A percentile compares a stretch with the other conserved stretches of the same genome.
Conservation (phyloP, 2,888 invertebrate genomes). For the Drosophila seclusa region DNA sequence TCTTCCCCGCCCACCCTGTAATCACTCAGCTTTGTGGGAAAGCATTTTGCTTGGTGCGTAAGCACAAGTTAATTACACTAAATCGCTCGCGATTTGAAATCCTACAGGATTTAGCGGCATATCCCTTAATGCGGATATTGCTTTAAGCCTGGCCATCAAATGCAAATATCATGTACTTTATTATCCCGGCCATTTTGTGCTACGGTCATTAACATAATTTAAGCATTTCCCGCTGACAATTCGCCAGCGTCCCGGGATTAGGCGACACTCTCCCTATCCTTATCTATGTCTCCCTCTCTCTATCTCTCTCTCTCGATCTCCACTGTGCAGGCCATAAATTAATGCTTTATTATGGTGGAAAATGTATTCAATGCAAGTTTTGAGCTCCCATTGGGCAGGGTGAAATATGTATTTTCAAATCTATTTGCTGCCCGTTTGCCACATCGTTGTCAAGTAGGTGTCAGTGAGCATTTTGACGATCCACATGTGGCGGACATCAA, state of each 20-base stretch:
- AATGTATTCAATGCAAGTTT: neutral
- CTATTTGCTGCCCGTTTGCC: slow-evolving; percentile 31
- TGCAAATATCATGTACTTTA: slow-evolving; percentile 65
- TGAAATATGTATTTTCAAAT: slow-evolving; percentile 18
- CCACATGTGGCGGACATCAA: slow-evolving; percentile 43
- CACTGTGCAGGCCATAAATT: slow-evolving; percentile 29
- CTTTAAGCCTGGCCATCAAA: slow-evolving; percentile 31
- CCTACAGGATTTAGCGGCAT: slow-evolving; percentile 22
- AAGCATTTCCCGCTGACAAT: slow-evolving; percentile 52
- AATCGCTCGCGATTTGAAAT: slow-evolving; percentile 39
- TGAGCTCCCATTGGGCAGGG: neutral
- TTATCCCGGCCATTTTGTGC: slow-evolving; percentile 23
- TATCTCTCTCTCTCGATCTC: neutral
- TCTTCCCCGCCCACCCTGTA: neutral
- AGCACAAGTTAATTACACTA: slow-evolving; percentile 63
- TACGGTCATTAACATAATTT: slow-evolving; percentile 59
- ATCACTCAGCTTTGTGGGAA: slow-evolving; percentile 66
- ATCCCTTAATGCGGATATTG: slow-evolving; percentile 52
- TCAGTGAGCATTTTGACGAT: slow-evolving; percentile 36
- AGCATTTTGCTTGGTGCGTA: slow-evolving; percentile 36
- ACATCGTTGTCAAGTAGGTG: slow-evolving; percentile 47
- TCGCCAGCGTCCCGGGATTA: slow-evolving; percentile 29
- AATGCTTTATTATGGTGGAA: slow-evolving; percentile 18
- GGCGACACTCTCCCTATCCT: neutral
- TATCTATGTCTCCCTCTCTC: neutral